Percentiles rank a stretch among this genome's conserved stretches.
These are phyloP conservation scores for Pycnonotus jocosus DNA, from an alignment of 2,113 vertebrate genomes.

Conservation along the genomic window DNA sequence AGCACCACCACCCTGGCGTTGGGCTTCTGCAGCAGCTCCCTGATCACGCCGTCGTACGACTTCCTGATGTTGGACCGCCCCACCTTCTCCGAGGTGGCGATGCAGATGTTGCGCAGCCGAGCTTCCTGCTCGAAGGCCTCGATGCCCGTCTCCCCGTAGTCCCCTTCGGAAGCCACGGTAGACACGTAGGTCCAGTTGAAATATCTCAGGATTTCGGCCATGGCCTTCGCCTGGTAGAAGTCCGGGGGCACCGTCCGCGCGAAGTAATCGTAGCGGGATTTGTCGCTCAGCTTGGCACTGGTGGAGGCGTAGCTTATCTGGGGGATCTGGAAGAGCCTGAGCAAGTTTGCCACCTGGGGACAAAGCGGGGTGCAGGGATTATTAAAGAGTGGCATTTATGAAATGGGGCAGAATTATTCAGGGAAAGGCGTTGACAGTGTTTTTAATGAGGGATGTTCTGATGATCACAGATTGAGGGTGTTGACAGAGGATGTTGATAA, in stretches of 20 bases:
- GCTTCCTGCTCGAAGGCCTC: constrained; percentile 98
- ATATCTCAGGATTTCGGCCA: constrained; percentile 93
- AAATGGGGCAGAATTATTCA: neutral
- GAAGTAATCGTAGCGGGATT: constrained; percentile 95
- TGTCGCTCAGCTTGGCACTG: constrained; percentile 97
- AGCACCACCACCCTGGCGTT: constrained; percentile 92
- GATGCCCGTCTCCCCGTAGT: constrained; percentile 95
- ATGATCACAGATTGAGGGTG: neutral
- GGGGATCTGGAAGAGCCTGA: constrained; percentile 96
- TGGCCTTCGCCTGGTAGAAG: constrained; percentile 98
- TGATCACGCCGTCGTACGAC: constrained; percentile 91
- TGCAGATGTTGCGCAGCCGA: constrained; percentile 93
- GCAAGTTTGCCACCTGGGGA: constrained; percentile 92
- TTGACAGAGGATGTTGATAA: neutral
- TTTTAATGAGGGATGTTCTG: neutral
- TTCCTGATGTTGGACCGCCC: constrained; percentile 93
- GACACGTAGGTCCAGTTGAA: constrained; percentile 99
- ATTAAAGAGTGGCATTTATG: neutral
- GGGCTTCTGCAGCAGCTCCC: constrained; percentile 93
- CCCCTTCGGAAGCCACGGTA: constrained; percentile 93
- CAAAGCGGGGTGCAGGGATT: neutral
- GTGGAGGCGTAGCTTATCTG: constrained; percentile 99
- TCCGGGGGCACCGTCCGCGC: constrained; percentile 95
- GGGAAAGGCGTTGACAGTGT: neutral
- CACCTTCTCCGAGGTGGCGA: constrained; percentile 95